Percentiles rank a stretch among this genome's conserved stretches.
phyloP scores from a whole-genome alignment of 2,113 vertebrate species.

The Paracanthobrama guichenoti region DNA sequence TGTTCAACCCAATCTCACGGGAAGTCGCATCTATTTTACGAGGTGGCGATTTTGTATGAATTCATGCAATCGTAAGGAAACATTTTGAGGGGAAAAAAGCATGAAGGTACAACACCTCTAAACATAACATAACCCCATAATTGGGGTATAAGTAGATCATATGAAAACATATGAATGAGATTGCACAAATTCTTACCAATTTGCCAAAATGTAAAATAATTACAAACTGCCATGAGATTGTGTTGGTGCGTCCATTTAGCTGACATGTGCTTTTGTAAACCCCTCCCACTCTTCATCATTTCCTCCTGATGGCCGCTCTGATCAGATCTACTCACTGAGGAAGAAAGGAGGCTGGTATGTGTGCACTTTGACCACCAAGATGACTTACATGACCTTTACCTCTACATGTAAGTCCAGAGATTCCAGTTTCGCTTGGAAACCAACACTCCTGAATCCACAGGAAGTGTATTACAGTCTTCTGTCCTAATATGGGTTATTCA shows the following conservation, averaged over 20 bases:
- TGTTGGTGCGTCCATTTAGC: background rate
- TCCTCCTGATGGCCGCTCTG: background rate
- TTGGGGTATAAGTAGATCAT: no score
- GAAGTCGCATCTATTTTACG: no score
- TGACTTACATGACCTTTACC: background rate
- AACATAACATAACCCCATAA: no score
- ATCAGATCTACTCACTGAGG: background rate
- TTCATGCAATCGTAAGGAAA: no score
- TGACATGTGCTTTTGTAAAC: background rate
- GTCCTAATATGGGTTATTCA: constrained; percentile 62
- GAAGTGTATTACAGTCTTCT: constrained; percentile 47
- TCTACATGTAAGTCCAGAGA: background rate
- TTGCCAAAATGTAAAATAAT: no score
- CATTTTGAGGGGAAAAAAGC: no score
- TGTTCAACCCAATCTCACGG: no score
- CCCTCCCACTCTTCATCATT: background rate
- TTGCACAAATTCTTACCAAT: no score
- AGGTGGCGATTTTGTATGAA: no score
- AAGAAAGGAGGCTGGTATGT: background rate
- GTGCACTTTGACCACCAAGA: background rate
- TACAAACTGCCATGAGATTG: no score
- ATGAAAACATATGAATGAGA: no score
- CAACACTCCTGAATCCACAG: background rate
- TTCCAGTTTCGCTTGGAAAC: background rate
- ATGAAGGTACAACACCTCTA: no score